Percentiles rank a stretch among this genome's conserved stretches.
phyloP scores from a whole-genome alignment of 2,888 invertebrate species.

The Agriopis marginaria region DNA sequence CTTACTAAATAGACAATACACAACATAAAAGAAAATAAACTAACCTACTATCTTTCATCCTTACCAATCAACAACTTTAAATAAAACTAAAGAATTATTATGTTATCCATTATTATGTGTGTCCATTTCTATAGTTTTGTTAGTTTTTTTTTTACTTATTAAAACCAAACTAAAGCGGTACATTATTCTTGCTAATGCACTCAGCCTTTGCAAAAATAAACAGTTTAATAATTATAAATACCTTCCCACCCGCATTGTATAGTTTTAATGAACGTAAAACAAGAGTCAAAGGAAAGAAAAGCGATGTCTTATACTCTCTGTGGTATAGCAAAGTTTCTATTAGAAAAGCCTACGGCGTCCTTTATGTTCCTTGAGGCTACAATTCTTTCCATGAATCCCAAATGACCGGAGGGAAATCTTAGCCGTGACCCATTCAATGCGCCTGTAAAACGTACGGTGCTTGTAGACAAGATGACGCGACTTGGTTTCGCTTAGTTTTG shows the following conservation, averaged over 20 bases:
- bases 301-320: constrained; percentile 67
- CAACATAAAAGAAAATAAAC: too few relatives aligned
- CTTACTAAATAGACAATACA: too few relatives aligned
- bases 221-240: constrained; percentile 58
- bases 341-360: constrained; percentile 79
- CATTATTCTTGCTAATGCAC: neutral
- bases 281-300: constrained; percentile 66
- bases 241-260: constrained; percentile 44
- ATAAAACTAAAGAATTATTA: too few relatives aligned
- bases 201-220: constrained; percentile 46
- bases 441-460: constrained; percentile 64
- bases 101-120: too few relatives aligned
- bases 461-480: constrained; percentile 48
- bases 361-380: constrained; percentile 84
- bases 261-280: constrained; percentile 71
- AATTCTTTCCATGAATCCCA: constrained; percentile 85
- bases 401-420: constrained; percentile 87
- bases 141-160: too few relatives aligned
- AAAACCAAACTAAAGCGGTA: neutral
- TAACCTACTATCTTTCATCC: too few relatives aligned
- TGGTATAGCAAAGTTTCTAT: constrained; percentile 69
- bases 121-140: too few relatives aligned
- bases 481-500: constrained; percentile 36
- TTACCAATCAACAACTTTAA: too few relatives aligned
- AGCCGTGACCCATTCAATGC: constrained; percentile 84